Percentiles rank a stretch among this genome's conserved stretches.
phyloP scores from a whole-genome alignment of 2,888 invertebrate species.

The Gymnoscelis rufifasciata region DNA sequence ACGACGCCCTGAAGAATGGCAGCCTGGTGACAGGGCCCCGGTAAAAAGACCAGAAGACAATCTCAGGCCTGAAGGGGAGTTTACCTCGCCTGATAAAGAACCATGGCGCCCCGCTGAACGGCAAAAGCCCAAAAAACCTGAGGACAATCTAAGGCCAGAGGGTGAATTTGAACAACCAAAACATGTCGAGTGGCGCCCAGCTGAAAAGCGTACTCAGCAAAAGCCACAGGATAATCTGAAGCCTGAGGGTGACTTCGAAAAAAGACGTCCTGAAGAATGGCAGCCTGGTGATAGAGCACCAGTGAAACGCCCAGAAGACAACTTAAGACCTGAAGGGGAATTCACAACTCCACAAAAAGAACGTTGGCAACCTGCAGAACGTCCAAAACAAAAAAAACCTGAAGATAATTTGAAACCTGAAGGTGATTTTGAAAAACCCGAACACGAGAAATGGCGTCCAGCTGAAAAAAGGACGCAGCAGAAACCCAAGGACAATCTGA shows the following conservation, averaged over 20 bases:
- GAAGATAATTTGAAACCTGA: constrained; percentile 41
- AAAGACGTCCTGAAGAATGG: constrained; percentile 61
- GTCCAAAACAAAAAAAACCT: constrained; percentile 61
- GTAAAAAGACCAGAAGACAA: constrained; percentile 69
- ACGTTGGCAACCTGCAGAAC: constrained; percentile 61
- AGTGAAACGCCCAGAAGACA: constrained; percentile 64
- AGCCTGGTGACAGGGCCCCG: constrained; percentile 60
- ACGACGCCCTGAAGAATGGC: constrained; percentile 56
- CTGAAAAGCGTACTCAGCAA: constrained; percentile 55
- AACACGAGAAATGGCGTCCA: constrained; percentile 63
- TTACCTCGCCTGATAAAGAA: constrained; percentile 53
- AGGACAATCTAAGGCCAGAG: constrained; percentile 39
- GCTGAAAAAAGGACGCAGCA: constrained; percentile 60
- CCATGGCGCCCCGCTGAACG: constrained; percentile 66
- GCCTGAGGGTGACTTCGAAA: constrained; percentile 59
- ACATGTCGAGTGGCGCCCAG: constrained; percentile 65
- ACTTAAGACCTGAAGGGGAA: constrained; percentile 73
- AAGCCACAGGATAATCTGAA: constrained; percentile 75
- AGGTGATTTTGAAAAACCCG: constrained; percentile 64
- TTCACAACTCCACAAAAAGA: constrained; percentile 59
- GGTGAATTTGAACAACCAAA: constrained; percentile 66
- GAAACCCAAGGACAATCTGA: constrained; percentile 75
- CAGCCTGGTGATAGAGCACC: constrained; percentile 61
- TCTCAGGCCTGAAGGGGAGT: constrained; percentile 74
- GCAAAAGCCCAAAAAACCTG: constrained; percentile 57